Base-by-base conservation (phyloP, 2,888 invertebrate genomes). In the Ichneumoninae sp. region DNA sequence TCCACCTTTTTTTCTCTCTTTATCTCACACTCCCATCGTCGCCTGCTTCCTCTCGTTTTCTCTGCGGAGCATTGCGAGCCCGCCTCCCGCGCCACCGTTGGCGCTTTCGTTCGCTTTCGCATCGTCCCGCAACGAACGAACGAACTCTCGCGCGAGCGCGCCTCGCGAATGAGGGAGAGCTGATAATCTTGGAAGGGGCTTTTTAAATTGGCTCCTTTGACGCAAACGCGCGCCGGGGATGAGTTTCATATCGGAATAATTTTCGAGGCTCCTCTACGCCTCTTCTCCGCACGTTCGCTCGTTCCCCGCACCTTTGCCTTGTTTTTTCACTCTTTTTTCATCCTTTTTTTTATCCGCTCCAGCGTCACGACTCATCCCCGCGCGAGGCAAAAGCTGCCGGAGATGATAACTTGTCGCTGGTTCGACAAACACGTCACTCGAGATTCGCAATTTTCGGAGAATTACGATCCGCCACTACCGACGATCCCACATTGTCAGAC, bases 181-280 rank as follows among this genome's bases (percentile, higher is more conserved):
- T 89, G 91, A 91, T 92, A 92, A 92, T 93, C 92, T 93, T 91
- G 92, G 91, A 92, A 92, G 92, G 91, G 93, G 91, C 91, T 92
- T 92, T 93, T 93, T 93, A 93, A 93, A 93, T 93, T 93, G 93
- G 92, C 90, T 93, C 89, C 93, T 93, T 93, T 93, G 93, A 93
- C 91, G 91, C 91, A 88, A 90, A 89, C 89, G 89, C 83, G 84
- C 88, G 89, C 90, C 90, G 91, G 79, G 90, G 92, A 93, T 92
- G 93, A 93, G 93, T 93, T 93, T 93, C 91, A 92, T 92, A 93
- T 93, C 89, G 91, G 93, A 93, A 93, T 93, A 93, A 93, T 93
- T 93, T 92, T 89, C 91, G 88, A 89, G 86, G 87, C 78, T 81
- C 85, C 86, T 81, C 47, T 63, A 68, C 47, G 36, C 69, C 73